Percentiles rank a stretch among this genome's conserved stretches.
These are phyloP conservation scores for Pogonus chalceus DNA, from an alignment of 1,140 invertebrate genomes.

Conservation along the genomic window DNA sequence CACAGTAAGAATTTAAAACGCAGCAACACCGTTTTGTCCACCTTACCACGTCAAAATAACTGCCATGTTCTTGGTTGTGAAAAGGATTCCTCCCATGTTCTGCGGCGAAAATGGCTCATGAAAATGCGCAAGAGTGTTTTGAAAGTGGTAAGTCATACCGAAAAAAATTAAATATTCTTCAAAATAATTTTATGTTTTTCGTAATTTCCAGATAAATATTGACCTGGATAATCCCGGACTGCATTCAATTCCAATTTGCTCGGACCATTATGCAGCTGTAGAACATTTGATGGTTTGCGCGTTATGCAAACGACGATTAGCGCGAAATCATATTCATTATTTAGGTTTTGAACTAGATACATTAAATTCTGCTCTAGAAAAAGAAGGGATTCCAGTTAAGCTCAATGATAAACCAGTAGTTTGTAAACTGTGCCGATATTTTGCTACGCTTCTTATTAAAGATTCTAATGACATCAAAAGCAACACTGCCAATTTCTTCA, in stretches of 20 bases:
- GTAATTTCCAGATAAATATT: conserved; percentile 40
- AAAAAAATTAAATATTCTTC: not conserved
- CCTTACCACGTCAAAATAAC: conserved; percentile 33
- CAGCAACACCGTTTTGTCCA: conserved; percentile 24
- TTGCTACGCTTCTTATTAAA: conserved; percentile 57
- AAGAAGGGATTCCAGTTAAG: conserved; percentile 56
- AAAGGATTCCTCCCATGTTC: conserved; percentile 52
- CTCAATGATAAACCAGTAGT: conserved; percentile 50
- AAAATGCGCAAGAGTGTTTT: conserved; percentile 60
- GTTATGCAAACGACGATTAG: conserved; percentile 60
- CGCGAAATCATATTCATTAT: conserved; percentile 59
- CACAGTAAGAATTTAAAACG: conserved; percentile 25
- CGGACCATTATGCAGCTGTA: conserved; percentile 49
- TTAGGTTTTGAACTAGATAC: conserved; percentile 48
- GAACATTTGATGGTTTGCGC: conserved; percentile 62
- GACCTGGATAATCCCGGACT: conserved; percentile 46
- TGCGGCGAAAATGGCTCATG: conserved; percentile 66
- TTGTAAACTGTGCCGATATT: conserved; percentile 71
- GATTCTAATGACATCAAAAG: conserved; percentile 40
- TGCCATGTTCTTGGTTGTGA: conserved; percentile 53
- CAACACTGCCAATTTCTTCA: conserved; percentile 49
- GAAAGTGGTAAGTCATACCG: conserved; percentile 46
- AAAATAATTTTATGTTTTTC: conserved; percentile 5
- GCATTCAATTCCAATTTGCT: conserved; percentile 52
- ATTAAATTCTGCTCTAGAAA: conserved; percentile 51